Evolutionary conservation across 2,888 invertebrate species (phyloP).

Genomic region (Orchesella flavescens): DNA sequence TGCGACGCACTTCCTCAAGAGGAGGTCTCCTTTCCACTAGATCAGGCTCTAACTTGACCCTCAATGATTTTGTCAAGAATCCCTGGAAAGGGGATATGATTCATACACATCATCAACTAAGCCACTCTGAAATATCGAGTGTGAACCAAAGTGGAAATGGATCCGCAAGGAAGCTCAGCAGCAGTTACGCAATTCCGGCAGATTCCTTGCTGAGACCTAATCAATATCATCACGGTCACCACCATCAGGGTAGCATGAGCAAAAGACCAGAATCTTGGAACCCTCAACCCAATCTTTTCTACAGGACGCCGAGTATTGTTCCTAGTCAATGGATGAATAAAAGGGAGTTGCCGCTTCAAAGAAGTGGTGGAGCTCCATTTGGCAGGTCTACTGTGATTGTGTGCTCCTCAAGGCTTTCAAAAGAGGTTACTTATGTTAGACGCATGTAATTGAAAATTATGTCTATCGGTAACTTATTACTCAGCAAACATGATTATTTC

Average conservation of each 20-base stretch:
- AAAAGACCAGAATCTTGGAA: conserved; percentile 65
- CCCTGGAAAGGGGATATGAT: conserved; percentile 53
- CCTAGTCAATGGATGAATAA: conserved; percentile 67
- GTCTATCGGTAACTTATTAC: too few relatives aligned
- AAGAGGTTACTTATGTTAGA: conserved; percentile 69
- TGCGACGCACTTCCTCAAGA: conserved; percentile 29
- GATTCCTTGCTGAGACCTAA: conserved; percentile 43
- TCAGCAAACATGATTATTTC: too few relatives aligned
- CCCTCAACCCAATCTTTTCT: conserved; percentile 62
- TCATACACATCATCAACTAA: background rate
- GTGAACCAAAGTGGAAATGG: background rate
- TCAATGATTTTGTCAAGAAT: conserved; percentile 68
- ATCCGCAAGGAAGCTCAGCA: conserved; percentile 26
- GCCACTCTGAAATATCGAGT: conserved; percentile 26
- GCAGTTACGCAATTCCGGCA: conserved; percentile 54
- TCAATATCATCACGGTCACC: background rate
- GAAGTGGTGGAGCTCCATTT: conserved; percentile 43
- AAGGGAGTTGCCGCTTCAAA: conserved; percentile 41
- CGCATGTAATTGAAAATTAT: conserved; percentile 46
- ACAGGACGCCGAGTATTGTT: conserved; percentile 65
- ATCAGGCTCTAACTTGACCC: conserved; percentile 56
- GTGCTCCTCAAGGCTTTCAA: conserved; percentile 68
- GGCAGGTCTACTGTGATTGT: conserved; percentile 61
- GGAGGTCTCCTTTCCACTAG: background rate
- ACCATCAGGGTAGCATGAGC: background rate